These are phyloP conservation scores for Hemiscyllium ocellatum DNA, from an alignment of 2,113 vertebrate genomes.

Conservation along the genomic window DNA sequence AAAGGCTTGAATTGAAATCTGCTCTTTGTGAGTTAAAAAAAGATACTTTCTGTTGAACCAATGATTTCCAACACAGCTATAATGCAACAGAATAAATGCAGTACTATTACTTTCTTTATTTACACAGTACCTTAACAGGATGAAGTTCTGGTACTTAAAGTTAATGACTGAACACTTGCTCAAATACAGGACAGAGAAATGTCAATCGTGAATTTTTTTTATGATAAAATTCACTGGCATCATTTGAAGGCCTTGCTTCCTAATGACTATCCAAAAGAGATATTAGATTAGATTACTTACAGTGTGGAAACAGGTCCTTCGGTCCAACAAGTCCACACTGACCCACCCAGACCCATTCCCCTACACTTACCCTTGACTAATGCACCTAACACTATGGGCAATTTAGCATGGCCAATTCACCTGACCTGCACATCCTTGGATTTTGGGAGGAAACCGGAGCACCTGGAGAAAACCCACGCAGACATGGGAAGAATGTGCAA, in stretches of 20 bases:
- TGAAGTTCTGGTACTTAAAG: background rate
- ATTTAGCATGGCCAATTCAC: too few relatives aligned
- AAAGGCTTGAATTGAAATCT: background rate
- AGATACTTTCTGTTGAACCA: too few relatives aligned
- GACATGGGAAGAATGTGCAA: too few relatives aligned
- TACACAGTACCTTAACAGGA: background rate
- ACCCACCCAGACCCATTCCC: too few relatives aligned
- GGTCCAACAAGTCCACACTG: too few relatives aligned
- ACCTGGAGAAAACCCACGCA: too few relatives aligned
- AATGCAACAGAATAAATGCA: background rate
- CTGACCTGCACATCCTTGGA: too few relatives aligned
- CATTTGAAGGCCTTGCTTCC: background rate
- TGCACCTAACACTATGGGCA: too few relatives aligned
- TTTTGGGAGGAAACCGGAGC: too few relatives aligned
- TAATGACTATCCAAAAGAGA: background rate
- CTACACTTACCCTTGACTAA: too few relatives aligned
- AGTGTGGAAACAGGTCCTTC: too few relatives aligned
- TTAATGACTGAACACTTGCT: background rate
- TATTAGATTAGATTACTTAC: background rate
- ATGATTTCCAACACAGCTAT: background rate
- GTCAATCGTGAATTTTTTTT: background rate
- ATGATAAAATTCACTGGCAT: background rate
- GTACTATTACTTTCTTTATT: background rate
- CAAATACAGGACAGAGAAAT: background rate
- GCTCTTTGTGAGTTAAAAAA: too few relatives aligned